Conservation (phyloP, 2,888 invertebrate species). For the Erannis defoliaria region DNA sequence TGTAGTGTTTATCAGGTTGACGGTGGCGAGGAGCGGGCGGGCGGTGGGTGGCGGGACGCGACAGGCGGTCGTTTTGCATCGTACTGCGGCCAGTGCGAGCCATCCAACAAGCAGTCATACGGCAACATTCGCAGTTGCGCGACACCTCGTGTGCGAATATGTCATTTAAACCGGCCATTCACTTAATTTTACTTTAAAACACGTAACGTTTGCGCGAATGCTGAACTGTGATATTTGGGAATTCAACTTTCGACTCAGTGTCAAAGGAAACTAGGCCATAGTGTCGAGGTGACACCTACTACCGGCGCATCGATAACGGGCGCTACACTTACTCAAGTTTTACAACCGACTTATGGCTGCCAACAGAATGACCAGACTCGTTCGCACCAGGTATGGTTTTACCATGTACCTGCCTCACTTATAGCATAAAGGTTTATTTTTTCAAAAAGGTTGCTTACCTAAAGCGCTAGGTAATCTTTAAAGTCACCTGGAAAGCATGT, state of each 20-base stretch:
- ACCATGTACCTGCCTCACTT: not conserved
- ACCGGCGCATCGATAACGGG: conserved; percentile 46
- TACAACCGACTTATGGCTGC: conserved; percentile 53
- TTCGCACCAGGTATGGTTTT: conserved; percentile 59
- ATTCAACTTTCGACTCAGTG: conserved; percentile 16
- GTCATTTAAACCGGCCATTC: conserved; percentile 24
- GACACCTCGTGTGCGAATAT: conserved; percentile 63
- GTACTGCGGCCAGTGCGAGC: conserved; percentile 41
- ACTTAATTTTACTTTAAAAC: conserved; percentile 14
- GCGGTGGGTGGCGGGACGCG: conserved; percentile 47
- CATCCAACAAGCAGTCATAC: conserved; percentile 74
- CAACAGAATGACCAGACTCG: conserved; percentile 73
- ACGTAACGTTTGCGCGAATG: conserved; percentile 7
- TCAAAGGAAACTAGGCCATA: conserved; percentile 16
- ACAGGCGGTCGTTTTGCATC: conserved; percentile 63
- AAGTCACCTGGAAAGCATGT: not conserved
- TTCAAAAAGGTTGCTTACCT: not conserved
- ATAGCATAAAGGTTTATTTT: not conserved
- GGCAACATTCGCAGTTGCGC: conserved; percentile 81
- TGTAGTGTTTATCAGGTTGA: conserved; percentile 36
- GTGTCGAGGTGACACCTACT: conserved; percentile 15
- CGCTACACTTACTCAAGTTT: conserved; percentile 51
- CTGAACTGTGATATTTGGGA: conserved; percentile 25
- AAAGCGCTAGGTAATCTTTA: not conserved
- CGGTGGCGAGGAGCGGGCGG: conserved; percentile 39